A percentile compares a stretch with the other conserved stretches of the same genome.
Conservation (phyloP, 2,113 vertebrate genomes). For the Anoura caudifer region DNA sequence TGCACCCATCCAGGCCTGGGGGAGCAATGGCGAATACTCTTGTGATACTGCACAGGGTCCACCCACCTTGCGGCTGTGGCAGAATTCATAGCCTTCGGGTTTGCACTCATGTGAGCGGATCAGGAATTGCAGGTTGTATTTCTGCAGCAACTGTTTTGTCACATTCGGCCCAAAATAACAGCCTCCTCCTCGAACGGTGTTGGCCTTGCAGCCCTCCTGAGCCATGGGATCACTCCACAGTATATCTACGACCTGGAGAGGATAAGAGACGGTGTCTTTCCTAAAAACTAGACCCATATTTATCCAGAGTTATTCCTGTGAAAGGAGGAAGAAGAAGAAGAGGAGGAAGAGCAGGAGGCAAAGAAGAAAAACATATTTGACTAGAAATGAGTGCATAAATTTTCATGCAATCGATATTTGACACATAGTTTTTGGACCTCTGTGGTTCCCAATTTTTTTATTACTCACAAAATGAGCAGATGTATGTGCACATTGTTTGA, state of each 20-base stretch:
- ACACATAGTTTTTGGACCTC: background rate
- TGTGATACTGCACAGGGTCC: rapidly evolving
- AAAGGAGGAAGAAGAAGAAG: background rate
- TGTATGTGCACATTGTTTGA: background rate
- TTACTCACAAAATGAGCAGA: background rate
- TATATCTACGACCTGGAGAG: conserved; percentile 87
- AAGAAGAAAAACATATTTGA: background rate
- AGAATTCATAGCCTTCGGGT: conserved; percentile 94
- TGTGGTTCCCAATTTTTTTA: background rate
- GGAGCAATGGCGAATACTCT: rapidly evolving
- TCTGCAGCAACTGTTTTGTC: conserved; percentile 84
- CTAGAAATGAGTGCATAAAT: background rate
- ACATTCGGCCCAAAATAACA: conserved; percentile 95
- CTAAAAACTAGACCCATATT: background rate
- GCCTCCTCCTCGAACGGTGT: conserved; percentile 88
- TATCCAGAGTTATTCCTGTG: background rate
- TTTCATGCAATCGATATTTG: background rate
- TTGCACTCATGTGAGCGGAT: conserved; percentile 97
- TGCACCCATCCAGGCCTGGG: rapidly evolving
- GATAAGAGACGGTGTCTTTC: background rate
- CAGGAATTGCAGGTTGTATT: conserved; percentile 87
- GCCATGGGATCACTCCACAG: conserved; percentile 94
- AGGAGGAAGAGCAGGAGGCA: background rate
- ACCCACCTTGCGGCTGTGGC: conserved; percentile 88
- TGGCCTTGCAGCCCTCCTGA: conserved; percentile 89